phyloP scores from a whole-genome alignment of 1,140 invertebrate species.

The Halotydeus destructor region DNA sequence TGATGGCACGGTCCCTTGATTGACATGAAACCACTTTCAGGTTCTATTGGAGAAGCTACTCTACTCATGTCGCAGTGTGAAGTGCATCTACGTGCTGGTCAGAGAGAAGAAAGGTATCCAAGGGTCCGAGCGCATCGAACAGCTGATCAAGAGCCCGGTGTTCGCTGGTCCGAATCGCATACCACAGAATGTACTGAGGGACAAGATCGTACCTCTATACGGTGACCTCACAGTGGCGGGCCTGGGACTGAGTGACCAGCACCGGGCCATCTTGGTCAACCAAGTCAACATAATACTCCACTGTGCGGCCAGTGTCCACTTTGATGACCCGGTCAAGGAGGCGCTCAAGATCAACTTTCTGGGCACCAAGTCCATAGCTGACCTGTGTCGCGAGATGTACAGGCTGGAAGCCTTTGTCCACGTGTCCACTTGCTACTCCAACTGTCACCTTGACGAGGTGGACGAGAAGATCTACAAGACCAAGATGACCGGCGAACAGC shows the following conservation, averaged over 20 bases:
- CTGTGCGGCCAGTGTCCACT: slow-evolving; percentile 92
- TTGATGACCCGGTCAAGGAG: slow-evolving; percentile 80
- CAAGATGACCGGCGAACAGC: slow-evolving; percentile 10
- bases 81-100: slow-evolving; percentile 26
- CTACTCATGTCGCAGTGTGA: slow-evolving; percentile 26
- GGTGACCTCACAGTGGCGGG: slow-evolving; percentile 76
- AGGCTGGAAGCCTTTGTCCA: slow-evolving; percentile 17
- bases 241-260: slow-evolving; percentile 56
- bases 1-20: no score
- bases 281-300: slow-evolving; percentile 83
- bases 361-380: slow-evolving; percentile 55
- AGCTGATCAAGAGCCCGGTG: slow-evolving; percentile 16
- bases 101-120: slow-evolving; percentile 24
- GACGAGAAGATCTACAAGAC: slow-evolving; percentile 44
- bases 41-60: slow-evolving; percentile 30
- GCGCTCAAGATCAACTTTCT: slow-evolving; percentile 46
- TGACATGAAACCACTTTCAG: slow-evolving; percentile 26
- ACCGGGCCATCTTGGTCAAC: slow-evolving; percentile 44
- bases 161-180: slow-evolving; percentile 20
- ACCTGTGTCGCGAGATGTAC: slow-evolving; percentile 14
- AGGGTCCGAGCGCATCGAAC: slow-evolving; percentile 21
- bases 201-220: slow-evolving; percentile 60
- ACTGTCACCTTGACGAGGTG: slow-evolving; percentile 33
- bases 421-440: slow-evolving; percentile 20
- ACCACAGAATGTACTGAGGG: slow-evolving; percentile 34